phyloP scores from a whole-genome alignment of 2,888 invertebrate species.

The Drosophila nr. fundita region DNA sequence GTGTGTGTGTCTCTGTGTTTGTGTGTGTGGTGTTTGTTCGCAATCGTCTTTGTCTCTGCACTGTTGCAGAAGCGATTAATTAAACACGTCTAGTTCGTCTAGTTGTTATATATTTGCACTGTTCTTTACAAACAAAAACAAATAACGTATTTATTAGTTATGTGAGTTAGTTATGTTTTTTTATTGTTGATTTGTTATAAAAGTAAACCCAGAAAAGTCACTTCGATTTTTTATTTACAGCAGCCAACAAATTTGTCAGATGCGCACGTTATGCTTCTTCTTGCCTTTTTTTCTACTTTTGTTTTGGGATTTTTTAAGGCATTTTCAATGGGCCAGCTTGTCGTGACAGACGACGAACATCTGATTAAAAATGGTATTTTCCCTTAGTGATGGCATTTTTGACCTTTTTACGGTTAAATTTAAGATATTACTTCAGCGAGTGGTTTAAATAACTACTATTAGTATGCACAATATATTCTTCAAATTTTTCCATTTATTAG shows the following conservation, averaged over 20 bases:
- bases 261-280: constrained; percentile 66
- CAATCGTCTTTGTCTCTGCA: constrained; percentile 39
- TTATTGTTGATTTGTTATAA: constrained; percentile 31
- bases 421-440: not conserved
- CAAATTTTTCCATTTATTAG: not conserved
- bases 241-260: constrained; percentile 52
- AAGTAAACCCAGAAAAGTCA: constrained; percentile 21
- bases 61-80: constrained; percentile 41
- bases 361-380: constrained; percentile 34
- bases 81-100: constrained; percentile 14
- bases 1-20: constrained; percentile 19
- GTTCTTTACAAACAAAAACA: constrained; percentile 5
- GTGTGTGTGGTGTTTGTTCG: constrained; percentile 42
- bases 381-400: constrained; percentile 22
- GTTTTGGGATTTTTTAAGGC: constrained; percentile 58
- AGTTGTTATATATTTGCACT: constrained; percentile 14
- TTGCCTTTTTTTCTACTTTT: constrained; percentile 11
- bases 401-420: not conserved
- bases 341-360: constrained; percentile 42
- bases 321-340: constrained; percentile 44
- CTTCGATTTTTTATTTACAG: constrained; percentile 67
- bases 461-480: not conserved
- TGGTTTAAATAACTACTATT: no score
- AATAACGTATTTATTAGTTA: constrained; percentile 4
- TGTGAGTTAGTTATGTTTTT: not conserved